These are phyloP conservation scores for Ranitomeya imitator DNA, from an alignment of 2,113 vertebrate genomes.

Conservation along the genomic window DNA sequence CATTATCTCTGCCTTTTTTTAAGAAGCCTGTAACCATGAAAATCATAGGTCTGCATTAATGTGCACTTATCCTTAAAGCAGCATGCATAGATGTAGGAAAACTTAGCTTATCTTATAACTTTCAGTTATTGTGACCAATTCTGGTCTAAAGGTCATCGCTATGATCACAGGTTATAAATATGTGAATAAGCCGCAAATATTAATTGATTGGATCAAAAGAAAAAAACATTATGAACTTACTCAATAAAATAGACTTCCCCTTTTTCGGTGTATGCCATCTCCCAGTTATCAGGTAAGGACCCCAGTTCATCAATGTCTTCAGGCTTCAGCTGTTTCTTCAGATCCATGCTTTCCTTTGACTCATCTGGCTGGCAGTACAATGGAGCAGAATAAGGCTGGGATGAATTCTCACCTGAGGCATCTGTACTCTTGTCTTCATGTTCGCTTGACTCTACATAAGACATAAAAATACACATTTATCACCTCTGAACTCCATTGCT, in stretches of 20 bases:
- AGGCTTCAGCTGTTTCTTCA: slow-evolving; percentile 78
- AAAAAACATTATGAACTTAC: slow-evolving; percentile 74
- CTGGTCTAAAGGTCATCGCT: background rate
- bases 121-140: background rate
- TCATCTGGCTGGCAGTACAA: slow-evolving; percentile 79
- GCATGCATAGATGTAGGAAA: too few species aligned
- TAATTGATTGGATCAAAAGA: background rate
- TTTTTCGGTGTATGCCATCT: slow-evolving; percentile 99
- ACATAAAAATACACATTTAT: slow-evolving; percentile 55
- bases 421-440: slow-evolving; percentile 92
- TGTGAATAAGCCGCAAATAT: background rate
- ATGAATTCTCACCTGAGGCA: slow-evolving; percentile 79
- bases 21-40: too few species aligned
- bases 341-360: slow-evolving; percentile 79
- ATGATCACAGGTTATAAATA: background rate
- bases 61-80: too few species aligned
- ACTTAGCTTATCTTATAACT: too few species aligned
- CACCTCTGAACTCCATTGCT: background rate
- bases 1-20: background rate
- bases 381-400: slow-evolving; percentile 79
- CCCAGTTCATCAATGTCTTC: slow-evolving; percentile 89
- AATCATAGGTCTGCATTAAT: too few species aligned
- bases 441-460: slow-evolving; percentile 89
- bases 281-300: slow-evolving; percentile 94
- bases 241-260: slow-evolving; percentile 99